Base-by-base conservation (phyloP, 2,113 vertebrate species). In the Rhabdornis inornatus region DNA sequence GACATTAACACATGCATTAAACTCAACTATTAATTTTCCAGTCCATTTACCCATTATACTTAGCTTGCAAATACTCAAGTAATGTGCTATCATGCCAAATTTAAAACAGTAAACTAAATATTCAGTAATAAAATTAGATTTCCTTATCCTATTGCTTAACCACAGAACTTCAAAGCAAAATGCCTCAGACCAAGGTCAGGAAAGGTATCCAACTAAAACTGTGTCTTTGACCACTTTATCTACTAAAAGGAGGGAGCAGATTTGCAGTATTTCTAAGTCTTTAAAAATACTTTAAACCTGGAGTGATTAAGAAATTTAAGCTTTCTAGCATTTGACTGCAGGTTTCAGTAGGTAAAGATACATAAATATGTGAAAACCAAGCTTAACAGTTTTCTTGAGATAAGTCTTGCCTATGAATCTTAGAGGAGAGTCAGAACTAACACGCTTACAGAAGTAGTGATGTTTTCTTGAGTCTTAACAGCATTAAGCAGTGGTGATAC, bases 21-120 rank as follows among this genome's bases (percentile, higher is more conserved):
- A 30, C 42, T 90, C 55, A 90, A 70, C 50, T 83, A 83, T 50
- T 83, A 86, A 92, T 92, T 93, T 95, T 90, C 85, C 76, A 94
- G 59, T 66, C 86, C 79, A 95, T 92, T 93, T 91, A 63, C 59
- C 42, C 60, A 15, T 88, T 91, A 86, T 10, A 88, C n/a, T 83
- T 90, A 71, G 55, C 44, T 81, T 85, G 19, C 49, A 85, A 90
- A 84, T 37, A 71, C n/a, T 72, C 53, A 93, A 64, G 85, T 74
- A 63, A 79, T 22, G 52, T 39, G 35, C 15, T 85, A 64, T 70
- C 45, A 42, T 50, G 63, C 21, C 39, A 63, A 81, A 65, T 83
- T 92, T 82, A 56, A 55, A 83, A 71, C 8, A 40, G 9, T 60
- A 52, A 65, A 76, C 59, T 89, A 71, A 78, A 65, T 72, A 56